A percentile compares a stretch with the other conserved stretches of the same genome.
Conservation (phyloP, 1,140 invertebrate species). For the Mycetomoellerius zeteki region DNA sequence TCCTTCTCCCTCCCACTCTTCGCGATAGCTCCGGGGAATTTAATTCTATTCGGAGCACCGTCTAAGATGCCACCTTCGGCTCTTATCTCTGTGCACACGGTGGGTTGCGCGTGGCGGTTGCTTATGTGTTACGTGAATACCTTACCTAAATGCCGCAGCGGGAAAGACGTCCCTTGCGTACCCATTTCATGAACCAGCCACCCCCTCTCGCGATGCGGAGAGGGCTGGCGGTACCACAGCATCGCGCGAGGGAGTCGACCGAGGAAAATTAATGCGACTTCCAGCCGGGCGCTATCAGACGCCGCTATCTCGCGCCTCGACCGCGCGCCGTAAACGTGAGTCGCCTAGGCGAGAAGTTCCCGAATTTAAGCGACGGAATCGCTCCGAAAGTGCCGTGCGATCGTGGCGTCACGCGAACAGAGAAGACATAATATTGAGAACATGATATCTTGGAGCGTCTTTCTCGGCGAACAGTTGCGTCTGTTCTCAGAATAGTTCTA, state of each 20-base stretch:
- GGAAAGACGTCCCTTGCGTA: slow-evolving; percentile 70
- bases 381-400: slow-evolving; percentile 35
- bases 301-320: slow-evolving; percentile 76
- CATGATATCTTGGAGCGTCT: slow-evolving; percentile 40
- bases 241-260: slow-evolving; percentile 64
- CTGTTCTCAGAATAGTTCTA: slow-evolving; percentile 33
- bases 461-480: slow-evolving; percentile 15
- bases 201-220: not conserved
- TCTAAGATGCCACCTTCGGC: slow-evolving; percentile 77
- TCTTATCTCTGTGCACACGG: slow-evolving; percentile 83
- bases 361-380: slow-evolving; percentile 66
- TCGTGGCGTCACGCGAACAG: not conserved
- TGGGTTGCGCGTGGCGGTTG: slow-evolving; percentile 80
- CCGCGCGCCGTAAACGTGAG: slow-evolving; percentile 78
- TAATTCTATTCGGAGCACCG: slow-evolving; percentile 76
- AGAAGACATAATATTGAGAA: not conserved
- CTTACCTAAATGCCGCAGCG: slow-evolving; percentile 77
- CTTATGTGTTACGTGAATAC: slow-evolving; percentile 82
- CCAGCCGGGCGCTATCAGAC: slow-evolving; percentile 74
- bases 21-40: slow-evolving; percentile 71
- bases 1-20: not conserved
- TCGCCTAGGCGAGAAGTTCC: slow-evolving; percentile 77
- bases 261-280: slow-evolving; percentile 80
- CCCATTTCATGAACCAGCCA: slow-evolving; percentile 56
- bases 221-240: slow-evolving; percentile 8